These are phyloP conservation scores for Rhinoptilus africanus DNA, from an alignment of 2,113 vertebrate species.

Conservation along the genomic window DNA sequence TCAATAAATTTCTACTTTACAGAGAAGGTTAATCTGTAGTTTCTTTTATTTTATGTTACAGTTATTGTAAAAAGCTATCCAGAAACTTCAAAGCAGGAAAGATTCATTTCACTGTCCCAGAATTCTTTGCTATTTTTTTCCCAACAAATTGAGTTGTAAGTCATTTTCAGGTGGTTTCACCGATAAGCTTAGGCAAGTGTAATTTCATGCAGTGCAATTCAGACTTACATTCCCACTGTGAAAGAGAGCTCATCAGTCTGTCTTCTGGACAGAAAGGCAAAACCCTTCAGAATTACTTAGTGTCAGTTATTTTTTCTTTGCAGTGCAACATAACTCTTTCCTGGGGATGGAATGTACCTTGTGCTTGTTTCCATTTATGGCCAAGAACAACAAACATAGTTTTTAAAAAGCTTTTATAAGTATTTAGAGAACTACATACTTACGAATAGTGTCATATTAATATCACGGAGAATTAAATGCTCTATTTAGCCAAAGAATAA, in stretches of 20 bases:
- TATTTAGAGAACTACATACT: not conserved
- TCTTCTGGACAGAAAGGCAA: slow-evolving; percentile 36
- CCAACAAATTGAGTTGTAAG: slow-evolving; percentile 40
- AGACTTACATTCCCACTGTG: slow-evolving; percentile 5
- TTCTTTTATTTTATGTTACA: not conserved
- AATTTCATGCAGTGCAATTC: slow-evolving; percentile 38
- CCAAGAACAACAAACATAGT: not conserved
- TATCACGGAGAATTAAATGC: not conserved
- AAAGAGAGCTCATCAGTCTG: slow-evolving; percentile 18
- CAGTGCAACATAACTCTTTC: not conserved
- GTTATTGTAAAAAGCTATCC: not conserved
- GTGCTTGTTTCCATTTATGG: not conserved
- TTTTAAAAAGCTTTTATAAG: not conserved
- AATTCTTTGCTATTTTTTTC: slow-evolving; percentile 13
- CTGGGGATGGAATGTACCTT: not conserved
- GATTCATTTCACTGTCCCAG: slow-evolving; percentile 12
- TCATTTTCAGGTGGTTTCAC: slow-evolving; percentile 47
- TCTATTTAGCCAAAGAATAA: not conserved
- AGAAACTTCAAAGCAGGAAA: slow-evolving; percentile 14
- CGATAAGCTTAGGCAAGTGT: slow-evolving; percentile 28
- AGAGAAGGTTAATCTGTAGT: not conserved
- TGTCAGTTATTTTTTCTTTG: slow-evolving; percentile 14
- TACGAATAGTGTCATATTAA: not conserved
- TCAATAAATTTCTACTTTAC: not conserved
- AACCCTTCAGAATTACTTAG: slow-evolving; percentile 26